Percentiles rank a stretch among this genome's conserved stretches.
phyloP scores from a whole-genome alignment of 1,140 invertebrate species.

The Orchesella cincta region DNA sequence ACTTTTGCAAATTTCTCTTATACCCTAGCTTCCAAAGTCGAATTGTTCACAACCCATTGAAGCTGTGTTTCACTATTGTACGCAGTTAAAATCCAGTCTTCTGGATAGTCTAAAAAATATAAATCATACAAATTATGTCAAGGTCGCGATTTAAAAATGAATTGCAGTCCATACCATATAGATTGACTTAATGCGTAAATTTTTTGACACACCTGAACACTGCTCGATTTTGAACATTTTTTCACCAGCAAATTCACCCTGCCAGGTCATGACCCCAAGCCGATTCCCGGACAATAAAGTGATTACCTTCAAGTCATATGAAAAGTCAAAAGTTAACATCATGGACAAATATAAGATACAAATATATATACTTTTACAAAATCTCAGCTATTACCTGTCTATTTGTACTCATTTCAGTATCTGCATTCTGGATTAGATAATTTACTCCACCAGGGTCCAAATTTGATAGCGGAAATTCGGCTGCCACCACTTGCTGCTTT shows the following conservation, averaged over 20 bases:
- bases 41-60: neutral
- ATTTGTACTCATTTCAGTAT: neutral
- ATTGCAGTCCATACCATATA: no score
- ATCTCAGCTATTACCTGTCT: conserved; percentile 4
- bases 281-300: neutral
- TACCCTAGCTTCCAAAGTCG: neutral
- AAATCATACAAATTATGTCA: no score
- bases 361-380: no score
- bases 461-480: neutral
- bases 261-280: neutral
- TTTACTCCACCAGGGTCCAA: neutral
- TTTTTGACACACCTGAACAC: neutral
- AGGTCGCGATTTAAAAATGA: no score
- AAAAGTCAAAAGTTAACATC: no score
- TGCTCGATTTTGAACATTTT: conserved; percentile 19
- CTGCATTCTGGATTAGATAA: conserved; percentile 6
- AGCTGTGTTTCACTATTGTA: neutral
- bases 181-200: no score
- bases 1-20: no score
- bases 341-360: no score
- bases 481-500: no score
- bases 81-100: neutral
- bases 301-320: no score
- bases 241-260: neutral
- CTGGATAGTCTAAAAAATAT: no score